A percentile compares a stretch with the other conserved stretches of the same genome.
Conservation (phyloP, 2,797 vertebrate species). For the Linurgus olivaceus region DNA sequence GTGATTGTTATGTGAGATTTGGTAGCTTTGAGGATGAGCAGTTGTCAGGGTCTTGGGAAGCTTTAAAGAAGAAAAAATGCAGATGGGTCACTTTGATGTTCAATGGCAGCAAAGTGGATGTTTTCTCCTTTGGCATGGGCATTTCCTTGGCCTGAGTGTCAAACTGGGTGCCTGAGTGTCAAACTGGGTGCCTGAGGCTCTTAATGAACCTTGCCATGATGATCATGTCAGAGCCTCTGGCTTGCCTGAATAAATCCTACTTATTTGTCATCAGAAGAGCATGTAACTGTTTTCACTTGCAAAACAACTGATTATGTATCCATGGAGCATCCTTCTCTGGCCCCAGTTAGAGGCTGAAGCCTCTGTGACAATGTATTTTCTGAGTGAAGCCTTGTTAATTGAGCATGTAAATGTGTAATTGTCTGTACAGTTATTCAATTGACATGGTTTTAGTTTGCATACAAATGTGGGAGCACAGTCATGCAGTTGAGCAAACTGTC, state of each 20-base stretch:
- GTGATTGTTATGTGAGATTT: neutral
- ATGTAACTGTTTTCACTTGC: neutral
- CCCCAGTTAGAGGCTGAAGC: neutral
- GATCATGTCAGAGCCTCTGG: neutral
- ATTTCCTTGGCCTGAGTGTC: neutral
- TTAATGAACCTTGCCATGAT: neutral
- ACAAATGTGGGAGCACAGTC: neutral
- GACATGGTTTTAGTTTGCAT: neutral
- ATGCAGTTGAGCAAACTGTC: neutral
- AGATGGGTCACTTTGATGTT: neutral
- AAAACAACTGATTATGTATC: neutral
- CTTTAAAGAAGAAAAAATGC: neutral
- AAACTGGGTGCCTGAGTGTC: neutral
- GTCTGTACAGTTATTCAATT: neutral
- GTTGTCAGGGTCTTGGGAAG: neutral
- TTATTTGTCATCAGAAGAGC: neutral
- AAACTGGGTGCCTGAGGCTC: neutral
- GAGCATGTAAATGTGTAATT: constrained; percentile 13
- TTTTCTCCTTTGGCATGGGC: neutral
- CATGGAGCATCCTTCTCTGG: neutral
- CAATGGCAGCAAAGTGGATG: neutral
- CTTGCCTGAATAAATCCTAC: neutral
- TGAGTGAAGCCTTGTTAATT: neutral
- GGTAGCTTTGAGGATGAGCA: neutral
- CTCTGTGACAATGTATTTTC: neutral